A percentile compares a stretch with the other conserved stretches of the same genome.
phyloP scores from a whole-genome alignment of 2,113 vertebrate genomes.

The Brachirus orientalis region DNA sequence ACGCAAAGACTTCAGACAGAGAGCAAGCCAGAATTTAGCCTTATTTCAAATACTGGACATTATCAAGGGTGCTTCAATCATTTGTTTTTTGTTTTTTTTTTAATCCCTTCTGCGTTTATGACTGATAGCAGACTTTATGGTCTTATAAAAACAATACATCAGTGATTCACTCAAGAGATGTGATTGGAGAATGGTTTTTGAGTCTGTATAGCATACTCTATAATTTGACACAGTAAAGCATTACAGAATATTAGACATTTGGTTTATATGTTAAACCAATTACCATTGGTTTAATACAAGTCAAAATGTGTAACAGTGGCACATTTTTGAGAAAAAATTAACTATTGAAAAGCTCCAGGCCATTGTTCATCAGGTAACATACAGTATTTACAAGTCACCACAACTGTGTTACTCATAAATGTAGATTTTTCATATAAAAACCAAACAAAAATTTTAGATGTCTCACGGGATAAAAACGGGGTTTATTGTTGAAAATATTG shows the following conservation, averaged over 20 bases:
- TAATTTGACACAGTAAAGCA: too few relatives aligned
- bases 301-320: too few relatives aligned
- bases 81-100: constrained; percentile 2
- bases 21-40: not conserved
- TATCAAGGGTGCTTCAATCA: constrained; percentile 1
- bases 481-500: too few relatives aligned
- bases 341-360: constrained; percentile 23
- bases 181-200: too few relatives aligned
- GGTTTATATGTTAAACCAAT: not conserved
- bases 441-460: too few relatives aligned
- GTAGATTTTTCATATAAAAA: constrained; percentile 11
- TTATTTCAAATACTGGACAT: constrained; percentile 17
- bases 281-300: too few relatives aligned
- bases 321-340: too few relatives aligned
- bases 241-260: not conserved
- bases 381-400: constrained; percentile 8
- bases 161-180: not conserved
- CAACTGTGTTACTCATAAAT: constrained; percentile 27
- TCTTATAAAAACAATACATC: constrained; percentile 1
- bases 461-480: too few relatives aligned
- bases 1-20: constrained; percentile 1
- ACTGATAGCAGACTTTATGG: constrained; percentile 5
- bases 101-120: constrained; percentile 14
- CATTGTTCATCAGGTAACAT: constrained; percentile 17
- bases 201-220: too few relatives aligned